Evolutionary conservation across 1,140 invertebrate species (phyloP).

Genomic region (Drosophila persimilis): DNA sequence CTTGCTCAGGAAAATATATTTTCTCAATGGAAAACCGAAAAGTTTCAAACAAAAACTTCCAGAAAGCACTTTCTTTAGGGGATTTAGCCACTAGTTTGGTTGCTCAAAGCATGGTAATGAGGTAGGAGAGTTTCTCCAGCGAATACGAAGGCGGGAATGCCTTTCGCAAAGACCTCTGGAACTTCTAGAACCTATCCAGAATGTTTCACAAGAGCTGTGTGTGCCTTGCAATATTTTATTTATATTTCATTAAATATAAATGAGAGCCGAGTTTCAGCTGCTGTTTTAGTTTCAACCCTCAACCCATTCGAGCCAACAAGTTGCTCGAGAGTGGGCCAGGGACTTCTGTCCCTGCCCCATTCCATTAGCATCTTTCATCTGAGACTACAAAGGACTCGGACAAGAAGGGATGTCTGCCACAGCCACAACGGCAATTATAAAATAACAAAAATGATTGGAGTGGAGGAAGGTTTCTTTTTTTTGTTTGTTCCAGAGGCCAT

Average conservation of each 20-base stretch:
- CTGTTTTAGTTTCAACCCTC: constrained; percentile 15
- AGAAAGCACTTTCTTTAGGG: too few species aligned
- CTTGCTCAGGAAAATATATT: too few species aligned
- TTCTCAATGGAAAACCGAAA: too few species aligned
- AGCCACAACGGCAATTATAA: constrained; percentile 53
- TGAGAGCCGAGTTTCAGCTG: constrained; percentile 46
- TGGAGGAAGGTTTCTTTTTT: background rate
- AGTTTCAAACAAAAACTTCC: too few species aligned
- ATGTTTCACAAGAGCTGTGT: constrained; percentile 35
- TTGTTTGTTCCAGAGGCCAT: constrained; percentile 32
- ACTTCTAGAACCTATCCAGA: background rate
- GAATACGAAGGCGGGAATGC: too few species aligned
- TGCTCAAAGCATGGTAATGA: too few species aligned
- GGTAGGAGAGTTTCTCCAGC: too few species aligned
- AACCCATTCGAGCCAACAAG: constrained; percentile 28
- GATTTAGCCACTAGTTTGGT: too few species aligned
- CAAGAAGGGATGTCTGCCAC: constrained; percentile 13
- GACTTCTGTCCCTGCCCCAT: too few species aligned
- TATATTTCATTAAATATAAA: constrained; percentile 75
- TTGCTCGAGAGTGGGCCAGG: constrained; percentile 23
- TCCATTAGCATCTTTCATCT: too few species aligned
- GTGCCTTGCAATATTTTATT: constrained; percentile 57
- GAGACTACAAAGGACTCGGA: constrained; percentile 24
- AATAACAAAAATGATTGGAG: constrained; percentile 39
- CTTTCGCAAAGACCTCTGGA: too few species aligned